Base-by-base conservation (phyloP, 2,888 invertebrate genomes). In the Diaprepes abbreviatus region DNA sequence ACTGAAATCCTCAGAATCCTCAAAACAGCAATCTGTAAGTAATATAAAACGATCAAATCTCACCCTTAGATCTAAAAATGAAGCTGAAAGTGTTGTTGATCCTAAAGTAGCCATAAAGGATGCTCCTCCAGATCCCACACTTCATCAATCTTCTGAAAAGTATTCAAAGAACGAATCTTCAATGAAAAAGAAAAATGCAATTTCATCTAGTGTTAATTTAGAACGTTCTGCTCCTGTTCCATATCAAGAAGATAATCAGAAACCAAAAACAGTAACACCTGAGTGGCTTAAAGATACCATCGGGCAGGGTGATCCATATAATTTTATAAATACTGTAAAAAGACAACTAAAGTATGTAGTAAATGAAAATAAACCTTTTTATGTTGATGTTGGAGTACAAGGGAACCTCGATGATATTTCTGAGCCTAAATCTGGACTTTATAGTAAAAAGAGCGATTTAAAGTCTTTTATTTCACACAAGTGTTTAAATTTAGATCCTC, bases 281-380 rank as follows among this genome's bases (percentile, higher is more conserved):
- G 65, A 71, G 9, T 78, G 78, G 78, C 71, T 78, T 6, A 72
- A 71, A 50, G 75, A 76, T 55, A 69, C 69, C 33, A 70, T 72
- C 0, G 58, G 66, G 9, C 71, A 74, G 55, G 66, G 86, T 4
- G 86, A 87, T 83, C 89, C 89, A 12, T 88, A 88, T 74, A 89
- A 89, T 76, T 89, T 90, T 76, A 87, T 89, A 43, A 87, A 85
- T 77, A 89, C 87, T 48, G 87, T 88, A 6, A 87, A 88, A 74
- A 83, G 86, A 70, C 90, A 91, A 76, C 79, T 89, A 6, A 80
- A 83, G 63, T 72, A 78, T 43, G 80, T 78, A 4, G 67, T 45
- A 1, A 43, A 38, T 35, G 62, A 48, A n/a, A 43, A 40, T 4
- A 77, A 77, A 36, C 73, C 75, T 62, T 65, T 54, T 62, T 67